Evolutionary conservation across 2,113 vertebrate genomes (phyloP).

Genomic region (Gadus macrocephalus): DNA sequence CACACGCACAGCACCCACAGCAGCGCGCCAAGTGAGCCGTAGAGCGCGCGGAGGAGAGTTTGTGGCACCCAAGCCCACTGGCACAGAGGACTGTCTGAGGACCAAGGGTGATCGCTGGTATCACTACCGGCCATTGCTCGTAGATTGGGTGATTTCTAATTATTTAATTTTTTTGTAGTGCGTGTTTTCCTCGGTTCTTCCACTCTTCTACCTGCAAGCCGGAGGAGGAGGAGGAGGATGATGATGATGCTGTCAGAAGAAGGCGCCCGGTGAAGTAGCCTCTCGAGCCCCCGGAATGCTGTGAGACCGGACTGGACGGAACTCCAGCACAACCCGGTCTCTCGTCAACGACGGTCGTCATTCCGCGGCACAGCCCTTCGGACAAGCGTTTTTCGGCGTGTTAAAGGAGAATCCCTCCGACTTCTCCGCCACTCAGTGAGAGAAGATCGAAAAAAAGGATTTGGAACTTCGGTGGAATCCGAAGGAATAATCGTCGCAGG

Average conservation of each 20-base stretch:
- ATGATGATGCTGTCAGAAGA: constrained; percentile 13
- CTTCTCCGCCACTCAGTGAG: constrained; percentile 52
- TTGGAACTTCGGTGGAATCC: constrained; percentile 13
- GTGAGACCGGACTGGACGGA: constrained; percentile 46
- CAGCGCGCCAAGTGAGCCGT: neutral
- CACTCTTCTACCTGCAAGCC: neutral
- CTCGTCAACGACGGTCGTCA: neutral
- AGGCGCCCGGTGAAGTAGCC: constrained; percentile 14
- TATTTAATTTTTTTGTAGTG: too few species aligned
- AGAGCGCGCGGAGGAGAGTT: too few species aligned
- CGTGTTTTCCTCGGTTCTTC: neutral
- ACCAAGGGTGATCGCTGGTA: too few species aligned
- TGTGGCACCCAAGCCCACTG: too few species aligned
- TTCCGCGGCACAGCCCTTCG: neutral
- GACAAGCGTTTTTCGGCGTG: neutral
- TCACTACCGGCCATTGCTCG: too few species aligned
- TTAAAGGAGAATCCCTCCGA: constrained; percentile 10
- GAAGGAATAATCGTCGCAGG: constrained; percentile 46
- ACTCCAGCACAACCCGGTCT: constrained; percentile 11
- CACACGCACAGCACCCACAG: constrained; percentile 1
- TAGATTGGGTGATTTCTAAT: too few species aligned
- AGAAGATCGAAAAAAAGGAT: constrained; percentile 18
- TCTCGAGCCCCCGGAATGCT: constrained; percentile 32
- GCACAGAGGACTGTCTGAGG: too few species aligned
- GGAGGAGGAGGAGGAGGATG: too few species aligned